phyloP scores from a whole-genome alignment of 2,888 invertebrate genomes.

The Cheilosia pagana region DNA sequence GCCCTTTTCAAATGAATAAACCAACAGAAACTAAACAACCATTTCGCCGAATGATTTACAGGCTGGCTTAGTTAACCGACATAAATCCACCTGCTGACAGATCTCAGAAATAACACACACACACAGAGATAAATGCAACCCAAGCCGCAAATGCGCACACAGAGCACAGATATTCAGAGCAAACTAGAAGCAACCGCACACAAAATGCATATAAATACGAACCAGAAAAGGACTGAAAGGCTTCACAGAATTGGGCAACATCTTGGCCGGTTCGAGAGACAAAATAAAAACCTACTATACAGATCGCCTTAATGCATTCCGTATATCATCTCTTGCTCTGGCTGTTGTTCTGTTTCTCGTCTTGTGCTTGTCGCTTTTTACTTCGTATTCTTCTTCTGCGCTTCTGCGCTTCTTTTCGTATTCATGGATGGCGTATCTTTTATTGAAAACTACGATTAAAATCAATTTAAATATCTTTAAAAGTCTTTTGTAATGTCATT shows the following conservation, averaged over 20 bases:
- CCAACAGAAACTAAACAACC: conserved; percentile 30
- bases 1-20: conserved; percentile 30
- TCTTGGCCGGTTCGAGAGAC: conserved; percentile 10
- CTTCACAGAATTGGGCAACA: conserved; percentile 70
- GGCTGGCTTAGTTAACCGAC: conserved; percentile 80
- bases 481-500: conserved; percentile 83
- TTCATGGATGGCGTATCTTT: conserved; percentile 61
- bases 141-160: conserved; percentile 8
- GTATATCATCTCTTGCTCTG: conserved; percentile 50
- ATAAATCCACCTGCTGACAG: conserved; percentile 83
- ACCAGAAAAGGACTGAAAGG: conserved; percentile 53
- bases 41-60: conserved; percentile 80
- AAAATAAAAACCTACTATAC: conserved; percentile 12
- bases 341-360: conserved; percentile 40
- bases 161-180: conserved; percentile 59
- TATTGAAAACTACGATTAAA: conserved; percentile 72
- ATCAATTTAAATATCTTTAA: conserved; percentile 73
- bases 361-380: neutral
- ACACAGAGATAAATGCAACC: conserved; percentile 3
- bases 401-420: neutral
- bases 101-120: conserved; percentile 69
- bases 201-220: conserved; percentile 55
- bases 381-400: no score
- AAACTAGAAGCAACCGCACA: conserved; percentile 54
- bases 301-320: conserved; percentile 54